phyloP scores from a whole-genome alignment of 2,113 vertebrate species.

The Charadrius vociferus region DNA sequence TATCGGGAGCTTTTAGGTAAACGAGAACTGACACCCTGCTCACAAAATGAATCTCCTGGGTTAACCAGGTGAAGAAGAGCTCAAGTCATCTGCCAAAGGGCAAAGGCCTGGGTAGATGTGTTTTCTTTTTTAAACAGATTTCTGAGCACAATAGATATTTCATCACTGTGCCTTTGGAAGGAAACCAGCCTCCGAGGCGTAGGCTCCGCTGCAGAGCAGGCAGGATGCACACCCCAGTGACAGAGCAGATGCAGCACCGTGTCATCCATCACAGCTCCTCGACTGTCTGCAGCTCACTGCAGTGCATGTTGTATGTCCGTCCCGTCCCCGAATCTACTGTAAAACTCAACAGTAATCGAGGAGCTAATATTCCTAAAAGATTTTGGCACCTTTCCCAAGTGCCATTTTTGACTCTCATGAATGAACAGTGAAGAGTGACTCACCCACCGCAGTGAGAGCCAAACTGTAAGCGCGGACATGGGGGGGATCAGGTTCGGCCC shows the following conservation, averaged over 20 bases:
- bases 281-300: background rate
- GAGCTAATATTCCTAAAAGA: background rate
- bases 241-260: background rate
- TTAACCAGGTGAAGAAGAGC: conserved; percentile 7
- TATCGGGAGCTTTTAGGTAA: conserved; percentile 25
- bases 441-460: background rate
- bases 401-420: background rate
- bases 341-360: background rate
- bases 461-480: background rate
- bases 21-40: conserved; percentile 16
- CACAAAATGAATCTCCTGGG: background rate
- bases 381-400: background rate
- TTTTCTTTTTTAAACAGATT: background rate
- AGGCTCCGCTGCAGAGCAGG: background rate
- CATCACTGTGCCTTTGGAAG: background rate
- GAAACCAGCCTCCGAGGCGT: background rate
- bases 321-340: background rate
- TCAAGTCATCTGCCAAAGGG: background rate
- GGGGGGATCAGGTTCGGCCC: background rate
- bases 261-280: background rate
- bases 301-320: fast-evolving
- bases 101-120: background rate
- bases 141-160: background rate
- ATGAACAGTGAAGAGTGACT: background rate
- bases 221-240: background rate